Conservation (phyloP, 2,888 invertebrate genomes). For the Schizaphis graminum region DNA sequence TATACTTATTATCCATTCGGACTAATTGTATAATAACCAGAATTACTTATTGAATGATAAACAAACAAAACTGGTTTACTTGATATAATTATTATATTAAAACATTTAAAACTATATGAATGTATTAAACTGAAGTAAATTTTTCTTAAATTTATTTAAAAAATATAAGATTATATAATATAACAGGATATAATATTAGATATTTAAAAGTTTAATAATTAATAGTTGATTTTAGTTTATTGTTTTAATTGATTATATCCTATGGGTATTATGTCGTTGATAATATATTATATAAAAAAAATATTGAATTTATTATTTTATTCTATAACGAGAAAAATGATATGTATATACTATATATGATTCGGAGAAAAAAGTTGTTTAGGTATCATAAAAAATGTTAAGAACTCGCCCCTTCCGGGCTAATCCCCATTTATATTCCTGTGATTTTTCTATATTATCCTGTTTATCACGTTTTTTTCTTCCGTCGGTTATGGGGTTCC, state of each 20-base stretch:
- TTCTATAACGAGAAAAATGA: conserved; percentile 1
- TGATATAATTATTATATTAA: not conserved
- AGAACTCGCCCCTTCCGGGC: conserved; percentile 51
- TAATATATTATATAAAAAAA: not conserved
- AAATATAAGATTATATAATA: not conserved
- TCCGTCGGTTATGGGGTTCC: conserved; percentile 9
- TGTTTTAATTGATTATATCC: not conserved
- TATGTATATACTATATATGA: not conserved
- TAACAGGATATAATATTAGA: no score
- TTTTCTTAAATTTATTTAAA: not conserved
- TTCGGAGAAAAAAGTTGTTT: not conserved
- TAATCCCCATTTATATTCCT: conserved; percentile 47
- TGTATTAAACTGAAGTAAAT: not conserved
- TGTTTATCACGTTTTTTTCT: conserved; percentile 48
- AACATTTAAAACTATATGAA: not conserved
- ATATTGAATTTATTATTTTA: not conserved
- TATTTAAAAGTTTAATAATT: not conserved
- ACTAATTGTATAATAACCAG: no score
- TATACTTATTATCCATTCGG: not conserved
- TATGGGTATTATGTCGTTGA: not conserved
- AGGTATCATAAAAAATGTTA: not conserved
- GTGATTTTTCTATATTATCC: conserved; percentile 61
- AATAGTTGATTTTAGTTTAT: not conserved
- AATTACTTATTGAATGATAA: not conserved
- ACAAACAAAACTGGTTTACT: not conserved